Evolutionary conservation across 1,140 invertebrate genomes (phyloP).

Genomic region (Neodiprion fabricii): DNA sequence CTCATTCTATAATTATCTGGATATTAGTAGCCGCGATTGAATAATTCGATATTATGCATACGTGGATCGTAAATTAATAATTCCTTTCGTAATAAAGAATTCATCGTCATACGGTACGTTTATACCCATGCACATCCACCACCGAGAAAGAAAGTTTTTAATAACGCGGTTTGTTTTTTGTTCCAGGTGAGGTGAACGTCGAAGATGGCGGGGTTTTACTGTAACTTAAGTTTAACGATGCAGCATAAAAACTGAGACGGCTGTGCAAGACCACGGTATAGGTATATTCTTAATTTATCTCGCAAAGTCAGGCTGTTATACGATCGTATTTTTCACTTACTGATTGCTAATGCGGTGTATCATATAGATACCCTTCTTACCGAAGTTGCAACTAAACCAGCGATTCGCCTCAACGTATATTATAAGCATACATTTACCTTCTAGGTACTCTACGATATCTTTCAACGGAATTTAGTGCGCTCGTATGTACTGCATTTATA

Average conservation of each 20-base stretch:
- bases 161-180: background rate
- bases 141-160: too few relatives aligned
- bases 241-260: constrained; percentile 3
- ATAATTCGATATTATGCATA: too few relatives aligned
- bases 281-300: background rate
- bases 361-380: background rate
- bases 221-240: background rate
- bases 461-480: too few relatives aligned
- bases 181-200: background rate
- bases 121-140: too few relatives aligned
- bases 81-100: too few relatives aligned
- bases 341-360: background rate
- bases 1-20: too few relatives aligned
- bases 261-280: background rate
- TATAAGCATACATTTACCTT: background rate
- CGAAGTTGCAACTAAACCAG: too few relatives aligned
- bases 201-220: background rate
- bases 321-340: background rate
- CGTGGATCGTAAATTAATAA: too few relatives aligned
- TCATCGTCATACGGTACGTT: too few relatives aligned
- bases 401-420: background rate
- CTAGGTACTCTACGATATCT: too few relatives aligned
- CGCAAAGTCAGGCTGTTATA: background rate
- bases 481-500: too few relatives aligned
- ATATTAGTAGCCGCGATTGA: too few relatives aligned